A percentile compares a stretch with the other conserved stretches of the same genome.
Evolutionary conservation across 2,888 invertebrate species (phyloP).

Genomic region (Dichetophora obliterata): DNA sequence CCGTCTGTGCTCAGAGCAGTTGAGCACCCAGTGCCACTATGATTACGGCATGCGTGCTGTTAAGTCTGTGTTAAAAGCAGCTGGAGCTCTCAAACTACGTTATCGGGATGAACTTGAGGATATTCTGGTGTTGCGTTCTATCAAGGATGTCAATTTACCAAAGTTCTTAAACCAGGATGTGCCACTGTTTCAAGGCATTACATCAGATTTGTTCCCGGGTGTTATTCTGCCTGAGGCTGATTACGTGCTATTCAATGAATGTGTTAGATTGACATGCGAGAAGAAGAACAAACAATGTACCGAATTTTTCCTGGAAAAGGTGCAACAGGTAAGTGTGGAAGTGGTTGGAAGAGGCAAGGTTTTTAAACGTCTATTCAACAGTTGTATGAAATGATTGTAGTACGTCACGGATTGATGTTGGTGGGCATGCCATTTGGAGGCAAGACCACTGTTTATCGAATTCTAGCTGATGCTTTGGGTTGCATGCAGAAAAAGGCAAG

Average conservation of each 20-base stretch:
- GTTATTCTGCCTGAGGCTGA: slow-evolving; percentile 83
- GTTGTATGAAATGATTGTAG: slow-evolving; percentile 95
- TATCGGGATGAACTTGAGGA: slow-evolving; percentile 92
- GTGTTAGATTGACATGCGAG: slow-evolving; percentile 75
- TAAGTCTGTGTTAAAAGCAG: slow-evolving; percentile 91
- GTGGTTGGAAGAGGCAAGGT: not conserved
- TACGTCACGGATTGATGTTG: slow-evolving; percentile 94
- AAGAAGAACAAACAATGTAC: slow-evolving; percentile 86
- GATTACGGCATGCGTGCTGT: slow-evolving; percentile 98
- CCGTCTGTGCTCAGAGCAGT: slow-evolving; percentile 91
- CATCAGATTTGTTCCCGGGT: slow-evolving; percentile 94
- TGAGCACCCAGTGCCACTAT: slow-evolving; percentile 94
- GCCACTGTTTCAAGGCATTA: slow-evolving; percentile 92
- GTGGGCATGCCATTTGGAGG: slow-evolving; percentile 94
- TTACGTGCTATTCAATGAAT: slow-evolving; percentile 79
- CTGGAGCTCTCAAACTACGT: slow-evolving; percentile 89
- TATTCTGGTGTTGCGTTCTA: slow-evolving; percentile 86
- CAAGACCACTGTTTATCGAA: slow-evolving; percentile 87
- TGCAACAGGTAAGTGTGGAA: slow-evolving; percentile 71
- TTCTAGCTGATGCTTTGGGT: slow-evolving; percentile 85
- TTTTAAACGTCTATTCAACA: slow-evolving; percentile 68
- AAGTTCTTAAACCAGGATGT: slow-evolving; percentile 92
- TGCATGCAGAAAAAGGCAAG: slow-evolving; percentile 75
- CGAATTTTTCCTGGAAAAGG: slow-evolving; percentile 87
- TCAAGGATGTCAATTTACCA: slow-evolving; percentile 94